phyloP scores from a whole-genome alignment of 2,797 vertebrate genomes.

The Molossus molossus region DNA sequence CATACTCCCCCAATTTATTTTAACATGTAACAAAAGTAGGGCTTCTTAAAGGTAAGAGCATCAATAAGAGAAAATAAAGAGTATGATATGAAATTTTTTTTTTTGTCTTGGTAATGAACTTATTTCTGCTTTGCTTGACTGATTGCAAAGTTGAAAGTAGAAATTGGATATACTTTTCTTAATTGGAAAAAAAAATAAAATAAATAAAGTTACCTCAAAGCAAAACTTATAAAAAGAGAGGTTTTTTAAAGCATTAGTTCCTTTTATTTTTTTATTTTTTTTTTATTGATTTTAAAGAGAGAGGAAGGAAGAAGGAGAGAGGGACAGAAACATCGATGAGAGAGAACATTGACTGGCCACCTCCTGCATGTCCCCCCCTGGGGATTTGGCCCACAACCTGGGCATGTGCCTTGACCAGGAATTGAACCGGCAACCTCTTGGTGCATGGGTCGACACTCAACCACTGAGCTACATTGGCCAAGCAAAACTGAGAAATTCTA shows the following conservation, averaged over 20 bases:
- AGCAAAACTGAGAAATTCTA: background rate
- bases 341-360: too few species aligned
- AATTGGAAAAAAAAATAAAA: slow-evolving; percentile 35
- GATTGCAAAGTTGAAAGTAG: slow-evolving; percentile 5
- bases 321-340: too few species aligned
- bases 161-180: slow-evolving; percentile 69
- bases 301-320: too few species aligned
- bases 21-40: background rate
- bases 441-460: too few species aligned
- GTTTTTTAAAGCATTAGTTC: too few species aligned
- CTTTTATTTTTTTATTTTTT: too few species aligned
- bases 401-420: too few species aligned
- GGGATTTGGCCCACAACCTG: too few species aligned
- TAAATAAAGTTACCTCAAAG: background rate
- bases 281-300: too few species aligned
- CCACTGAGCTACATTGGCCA: too few species aligned
- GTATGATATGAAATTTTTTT: background rate
- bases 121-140: slow-evolving; percentile 52
- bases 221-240: background rate
- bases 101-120: slow-evolving; percentile 12
- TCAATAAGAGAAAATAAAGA: slow-evolving; percentile 2
- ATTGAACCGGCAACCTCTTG: too few species aligned
- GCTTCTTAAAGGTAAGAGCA: background rate
- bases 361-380: too few species aligned
- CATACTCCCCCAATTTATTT: background rate